These are phyloP conservation scores for Tarsius wallacei DNA, from an alignment of 2,797 vertebrate genomes.

Conservation along the genomic window DNA sequence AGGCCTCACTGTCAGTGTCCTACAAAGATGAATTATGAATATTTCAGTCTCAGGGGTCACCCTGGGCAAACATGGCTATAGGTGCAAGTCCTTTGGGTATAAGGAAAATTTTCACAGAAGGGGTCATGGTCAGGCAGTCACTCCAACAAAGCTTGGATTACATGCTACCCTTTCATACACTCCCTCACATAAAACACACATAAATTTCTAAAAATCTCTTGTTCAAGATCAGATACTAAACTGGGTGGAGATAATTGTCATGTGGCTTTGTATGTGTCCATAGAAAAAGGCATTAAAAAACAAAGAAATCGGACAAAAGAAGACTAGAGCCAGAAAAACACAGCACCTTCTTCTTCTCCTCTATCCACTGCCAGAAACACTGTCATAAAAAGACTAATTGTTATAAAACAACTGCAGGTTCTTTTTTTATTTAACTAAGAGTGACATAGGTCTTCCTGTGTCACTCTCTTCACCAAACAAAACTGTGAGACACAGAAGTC, in stretches of 20 bases:
- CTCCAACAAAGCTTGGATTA: background rate
- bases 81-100: background rate
- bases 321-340: slow-evolving; percentile 36
- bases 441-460: background rate
- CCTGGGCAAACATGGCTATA: background rate
- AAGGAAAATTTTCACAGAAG: background rate
- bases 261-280: background rate
- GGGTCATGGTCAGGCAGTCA: background rate
- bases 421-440: background rate
- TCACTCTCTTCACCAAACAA: background rate
- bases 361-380: background rate
- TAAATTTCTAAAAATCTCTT: slow-evolving; percentile 16
- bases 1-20: background rate
- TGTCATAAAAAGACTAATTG: slow-evolving; percentile 7
- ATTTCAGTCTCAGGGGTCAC: background rate
- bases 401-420: slow-evolving; percentile 35
- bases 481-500: background rate
- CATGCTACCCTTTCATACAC: background rate
- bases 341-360: background rate
- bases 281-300: background rate
- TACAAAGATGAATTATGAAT: background rate
- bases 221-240: slow-evolving; percentile 15
- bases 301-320: slow-evolving; percentile 47
- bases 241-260: background rate
- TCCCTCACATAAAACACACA: background rate